Evolutionary conservation across 2,113 vertebrate genomes (phyloP).

Genomic region (Glaucomys volans): DNA sequence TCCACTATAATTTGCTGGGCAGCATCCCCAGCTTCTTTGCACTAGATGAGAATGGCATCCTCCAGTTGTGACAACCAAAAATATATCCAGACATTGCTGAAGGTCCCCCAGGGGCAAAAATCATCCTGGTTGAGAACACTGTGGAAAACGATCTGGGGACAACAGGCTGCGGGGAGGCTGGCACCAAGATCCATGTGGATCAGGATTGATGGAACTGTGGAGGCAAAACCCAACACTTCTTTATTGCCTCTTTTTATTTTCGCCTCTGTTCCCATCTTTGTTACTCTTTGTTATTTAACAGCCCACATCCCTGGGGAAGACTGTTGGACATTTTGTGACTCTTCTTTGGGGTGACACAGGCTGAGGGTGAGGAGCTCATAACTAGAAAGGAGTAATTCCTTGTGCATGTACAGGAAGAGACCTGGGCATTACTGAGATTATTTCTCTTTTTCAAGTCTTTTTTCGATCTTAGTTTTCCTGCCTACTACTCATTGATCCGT

Average conservation of each 20-base stretch:
- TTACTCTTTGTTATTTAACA: background rate
- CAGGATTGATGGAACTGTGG: background rate
- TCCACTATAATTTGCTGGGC: background rate
- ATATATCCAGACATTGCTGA: background rate
- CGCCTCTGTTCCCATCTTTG: background rate
- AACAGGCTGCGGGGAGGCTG: too few species aligned
- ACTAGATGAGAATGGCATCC: background rate
- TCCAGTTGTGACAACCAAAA: background rate
- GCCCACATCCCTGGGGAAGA: background rate
- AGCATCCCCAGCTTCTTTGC: background rate
- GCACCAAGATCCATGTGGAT: background rate
- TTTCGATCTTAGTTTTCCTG: background rate
- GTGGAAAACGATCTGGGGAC: background rate
- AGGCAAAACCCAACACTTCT: background rate
- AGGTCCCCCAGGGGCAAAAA: background rate
- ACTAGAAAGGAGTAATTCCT: background rate
- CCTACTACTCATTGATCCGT: background rate
- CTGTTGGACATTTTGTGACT: background rate
- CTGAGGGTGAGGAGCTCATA: background rate
- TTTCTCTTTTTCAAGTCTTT: background rate
- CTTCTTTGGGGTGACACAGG: background rate
- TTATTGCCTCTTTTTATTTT: background rate
- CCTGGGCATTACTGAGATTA: background rate
- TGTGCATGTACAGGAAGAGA: background rate
- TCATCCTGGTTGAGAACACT: background rate